Evolutionary conservation across 2,888 invertebrate species (phyloP).

Genomic region (Xanthorhoe spadicearia): DNA sequence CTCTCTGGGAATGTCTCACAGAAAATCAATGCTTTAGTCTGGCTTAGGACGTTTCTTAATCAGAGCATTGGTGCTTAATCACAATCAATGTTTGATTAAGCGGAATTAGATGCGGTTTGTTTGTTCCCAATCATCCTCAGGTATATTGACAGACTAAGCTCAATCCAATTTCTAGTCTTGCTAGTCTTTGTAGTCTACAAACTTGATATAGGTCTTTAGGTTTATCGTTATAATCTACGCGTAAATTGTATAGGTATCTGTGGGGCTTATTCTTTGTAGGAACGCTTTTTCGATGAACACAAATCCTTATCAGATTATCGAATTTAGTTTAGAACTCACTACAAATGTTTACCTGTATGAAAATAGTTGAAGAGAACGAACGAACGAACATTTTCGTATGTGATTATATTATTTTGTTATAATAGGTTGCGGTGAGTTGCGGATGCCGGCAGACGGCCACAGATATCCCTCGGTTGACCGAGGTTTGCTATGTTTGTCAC

Average conservation of each 20-base stretch:
- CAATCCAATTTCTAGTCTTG: background rate
- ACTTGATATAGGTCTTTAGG: too few relatives aligned
- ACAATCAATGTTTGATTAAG: constrained; percentile 32
- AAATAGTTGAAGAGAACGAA: background rate
- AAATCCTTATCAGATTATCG: background rate
- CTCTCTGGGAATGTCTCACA: background rate
- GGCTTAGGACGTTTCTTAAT: constrained; percentile 16
- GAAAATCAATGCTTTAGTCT: constrained; percentile 5
- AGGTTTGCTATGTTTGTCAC: constrained; percentile 4
- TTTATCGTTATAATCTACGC: too few relatives aligned
- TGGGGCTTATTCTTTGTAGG: too few relatives aligned
- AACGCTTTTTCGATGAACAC: too few relatives aligned
- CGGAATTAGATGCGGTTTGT: constrained; percentile 19
- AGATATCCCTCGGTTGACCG: constrained; percentile 30
- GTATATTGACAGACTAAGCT: background rate
- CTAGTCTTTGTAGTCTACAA: too few relatives aligned
- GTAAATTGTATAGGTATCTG: too few relatives aligned
- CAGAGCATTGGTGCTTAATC: constrained; percentile 26
- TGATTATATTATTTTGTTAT: constrained; percentile 9
- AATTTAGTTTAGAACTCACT: background rate
- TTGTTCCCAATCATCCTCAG: background rate
- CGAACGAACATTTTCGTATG: background rate
- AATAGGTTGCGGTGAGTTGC: constrained; percentile 11
- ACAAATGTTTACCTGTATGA: background rate
- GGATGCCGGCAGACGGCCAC: constrained; percentile 18